These are phyloP conservation scores for Mya arenaria DNA, from an alignment of 1,140 invertebrate genomes.

Conservation along the genomic window DNA sequence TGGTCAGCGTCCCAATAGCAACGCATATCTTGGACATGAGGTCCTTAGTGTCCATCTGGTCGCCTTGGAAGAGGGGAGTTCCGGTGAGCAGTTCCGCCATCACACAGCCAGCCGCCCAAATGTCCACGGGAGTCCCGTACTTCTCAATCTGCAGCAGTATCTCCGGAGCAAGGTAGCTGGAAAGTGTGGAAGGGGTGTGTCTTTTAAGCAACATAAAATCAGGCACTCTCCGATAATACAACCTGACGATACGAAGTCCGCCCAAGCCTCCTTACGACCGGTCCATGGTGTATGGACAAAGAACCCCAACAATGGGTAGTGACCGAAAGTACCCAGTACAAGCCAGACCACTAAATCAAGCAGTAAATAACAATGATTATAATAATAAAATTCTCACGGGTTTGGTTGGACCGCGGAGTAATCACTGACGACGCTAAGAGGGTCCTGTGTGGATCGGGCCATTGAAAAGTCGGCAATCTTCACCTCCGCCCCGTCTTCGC, in stretches of 20 bases:
- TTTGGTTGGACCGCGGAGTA: neutral
- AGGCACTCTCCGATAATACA: too few relatives aligned
- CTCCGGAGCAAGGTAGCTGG: slow-evolving; percentile 40
- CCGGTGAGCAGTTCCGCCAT: slow-evolving; percentile 97
- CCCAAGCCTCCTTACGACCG: too few relatives aligned
- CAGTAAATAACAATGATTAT: too few relatives aligned
- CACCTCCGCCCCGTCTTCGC: slow-evolving; percentile 24
- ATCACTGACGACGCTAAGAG: neutral
- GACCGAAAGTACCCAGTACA: too few relatives aligned
- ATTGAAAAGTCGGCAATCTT: slow-evolving; percentile 50
- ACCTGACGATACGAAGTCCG: too few relatives aligned
- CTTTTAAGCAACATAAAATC: too few relatives aligned
- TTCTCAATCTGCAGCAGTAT: slow-evolving; percentile 8
- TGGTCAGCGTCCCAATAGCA: slow-evolving; percentile 10
- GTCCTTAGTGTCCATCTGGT: slow-evolving; percentile 70
- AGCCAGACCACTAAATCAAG: too few relatives aligned
- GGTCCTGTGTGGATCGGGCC: slow-evolving; percentile 12
- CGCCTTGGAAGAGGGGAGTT: slow-evolving; percentile 95
- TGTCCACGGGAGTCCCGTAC: slow-evolving; percentile 87
- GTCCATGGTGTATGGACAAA: too few relatives aligned
- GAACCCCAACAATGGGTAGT: too few relatives aligned
- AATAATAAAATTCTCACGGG: too few relatives aligned
- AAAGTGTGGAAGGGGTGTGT: too few relatives aligned
- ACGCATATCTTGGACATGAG: slow-evolving; percentile 28
- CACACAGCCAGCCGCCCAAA: slow-evolving; percentile 99